Conservation (phyloP, 2,797 vertebrate genomes). For the Agapornis canus region DNA sequence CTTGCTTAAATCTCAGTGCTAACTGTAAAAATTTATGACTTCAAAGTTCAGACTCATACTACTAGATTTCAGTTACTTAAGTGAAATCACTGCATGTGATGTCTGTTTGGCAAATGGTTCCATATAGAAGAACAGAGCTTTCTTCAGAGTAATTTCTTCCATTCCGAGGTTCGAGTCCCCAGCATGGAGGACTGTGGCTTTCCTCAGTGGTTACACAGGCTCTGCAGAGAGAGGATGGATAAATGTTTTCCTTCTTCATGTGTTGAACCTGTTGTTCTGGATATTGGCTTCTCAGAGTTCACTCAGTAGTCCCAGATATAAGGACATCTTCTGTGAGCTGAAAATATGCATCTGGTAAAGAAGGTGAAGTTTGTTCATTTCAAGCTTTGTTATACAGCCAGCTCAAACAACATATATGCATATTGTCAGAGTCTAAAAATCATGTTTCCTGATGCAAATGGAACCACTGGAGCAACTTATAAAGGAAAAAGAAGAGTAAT, state of each 20-base stretch:
- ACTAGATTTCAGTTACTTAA: background rate
- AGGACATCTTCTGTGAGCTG: background rate
- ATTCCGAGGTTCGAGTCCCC: background rate
- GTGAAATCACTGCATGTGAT: background rate
- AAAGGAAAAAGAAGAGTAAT: fast-evolving
- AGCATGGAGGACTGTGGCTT: background rate
- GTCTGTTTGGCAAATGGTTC: background rate
- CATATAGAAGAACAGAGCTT: background rate
- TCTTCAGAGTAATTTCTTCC: background rate
- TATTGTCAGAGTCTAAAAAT: background rate
- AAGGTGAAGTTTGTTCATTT: background rate
- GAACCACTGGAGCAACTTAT: background rate
- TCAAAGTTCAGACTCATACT: background rate
- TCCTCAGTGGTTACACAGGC: background rate
- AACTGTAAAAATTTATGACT: background rate
- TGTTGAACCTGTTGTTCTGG: background rate
- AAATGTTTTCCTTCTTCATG: background rate
- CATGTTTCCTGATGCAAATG: background rate
- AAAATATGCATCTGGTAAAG: background rate
- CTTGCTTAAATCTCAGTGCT: background rate
- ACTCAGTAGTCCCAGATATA: background rate
- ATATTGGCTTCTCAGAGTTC: background rate
- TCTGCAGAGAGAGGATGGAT: background rate
- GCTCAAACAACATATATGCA: background rate
- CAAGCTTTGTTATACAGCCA: background rate